Evolutionary conservation across 2,797 vertebrate species (phyloP), one percentile per base, ranked within the genome.

Genomic region (Molossus molossus): DNA sequence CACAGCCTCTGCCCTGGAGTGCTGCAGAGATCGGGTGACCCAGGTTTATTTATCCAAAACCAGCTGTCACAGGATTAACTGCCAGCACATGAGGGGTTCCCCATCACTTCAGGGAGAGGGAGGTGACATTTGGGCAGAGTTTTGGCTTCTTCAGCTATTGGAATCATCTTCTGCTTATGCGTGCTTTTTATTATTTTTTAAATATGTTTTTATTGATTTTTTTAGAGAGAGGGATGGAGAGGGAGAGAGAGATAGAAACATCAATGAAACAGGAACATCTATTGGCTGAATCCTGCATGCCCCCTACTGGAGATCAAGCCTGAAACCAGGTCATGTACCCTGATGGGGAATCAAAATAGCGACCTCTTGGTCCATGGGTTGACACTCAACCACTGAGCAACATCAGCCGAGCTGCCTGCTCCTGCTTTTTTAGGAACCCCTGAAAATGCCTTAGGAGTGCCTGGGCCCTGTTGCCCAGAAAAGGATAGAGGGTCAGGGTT

Each of bases 31-130:
- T 95, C 17, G 0, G 79, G 96, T 96, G 94, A 82, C 97, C 96
- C 90, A 18, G 96, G 93, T 89, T 97, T 96, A 96, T 98, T 97
- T 96, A 95, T 94, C 95, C 96, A 85, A 75, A 95, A 96, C 93
- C 14, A 55, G 91, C 96, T 96, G 97, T 95, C 87, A 70, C 96
- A 73, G 17, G 94, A 97, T 97, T 97, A 97, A 92, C 96, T 92
- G 69, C 96, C 92, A 94, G 96, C 96, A 94, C 65, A 0, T 2
- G 83, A 90, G 96, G 94, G 92, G 67, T 25, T 95, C 88, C 81
- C 95, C 96, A 89, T 91, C 96, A 87, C 92, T 53, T 81, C 87
- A 97, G 87, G 85, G 92, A 93, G 85, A 57, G 72, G 76, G 55
- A 95, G 91, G 72, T 87, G 80, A 95, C 87, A 89, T 82, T 3